These are phyloP conservation scores for Anseranas semipalmata DNA, from an alignment of 2,113 vertebrate species.

Conservation along the genomic window DNA sequence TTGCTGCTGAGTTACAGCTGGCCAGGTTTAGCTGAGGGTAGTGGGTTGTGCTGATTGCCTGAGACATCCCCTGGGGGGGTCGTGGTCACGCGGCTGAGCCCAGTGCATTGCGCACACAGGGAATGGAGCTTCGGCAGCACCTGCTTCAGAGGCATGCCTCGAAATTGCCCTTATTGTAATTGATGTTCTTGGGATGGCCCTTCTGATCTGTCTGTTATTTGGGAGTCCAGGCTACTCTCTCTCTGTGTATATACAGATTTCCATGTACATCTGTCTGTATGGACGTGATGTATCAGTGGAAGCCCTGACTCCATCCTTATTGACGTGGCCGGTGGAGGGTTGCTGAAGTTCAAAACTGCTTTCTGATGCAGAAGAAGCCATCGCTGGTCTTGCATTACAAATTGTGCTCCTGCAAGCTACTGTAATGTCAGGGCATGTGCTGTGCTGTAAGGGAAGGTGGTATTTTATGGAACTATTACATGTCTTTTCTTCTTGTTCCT, in stretches of 20 bases:
- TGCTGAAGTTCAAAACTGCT: neutral
- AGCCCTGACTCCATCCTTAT: neutral
- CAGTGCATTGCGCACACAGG: rapidly evolving
- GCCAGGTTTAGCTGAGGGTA: neutral
- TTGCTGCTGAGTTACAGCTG: neutral
- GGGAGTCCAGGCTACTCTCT: rapidly evolving
- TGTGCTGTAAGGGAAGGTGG: neutral
- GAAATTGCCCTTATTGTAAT: neutral
- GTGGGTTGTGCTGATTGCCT: slow-evolving; percentile 1
- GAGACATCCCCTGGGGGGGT: slow-evolving; percentile 58
- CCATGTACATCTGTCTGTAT: rapidly evolving
- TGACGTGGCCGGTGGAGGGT: neutral
- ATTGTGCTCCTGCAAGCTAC: neutral
- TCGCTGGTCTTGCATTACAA: neutral
- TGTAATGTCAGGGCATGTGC: neutral
- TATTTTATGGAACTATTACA: neutral
- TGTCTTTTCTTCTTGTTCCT: neutral
- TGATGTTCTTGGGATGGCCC: neutral
- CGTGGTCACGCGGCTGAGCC: neutral
- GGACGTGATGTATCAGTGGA: rapidly evolving
- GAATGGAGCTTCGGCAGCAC: neutral
- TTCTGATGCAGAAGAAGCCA: neutral
- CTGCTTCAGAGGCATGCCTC: neutral
- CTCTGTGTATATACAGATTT: rapidly evolving
- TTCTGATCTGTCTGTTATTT: neutral